Evolutionary conservation across 2,113 vertebrate genomes (phyloP), one percentile per base, ranked within the genome.

Genomic region (Misgurnus anguillicaudatus): DNA sequence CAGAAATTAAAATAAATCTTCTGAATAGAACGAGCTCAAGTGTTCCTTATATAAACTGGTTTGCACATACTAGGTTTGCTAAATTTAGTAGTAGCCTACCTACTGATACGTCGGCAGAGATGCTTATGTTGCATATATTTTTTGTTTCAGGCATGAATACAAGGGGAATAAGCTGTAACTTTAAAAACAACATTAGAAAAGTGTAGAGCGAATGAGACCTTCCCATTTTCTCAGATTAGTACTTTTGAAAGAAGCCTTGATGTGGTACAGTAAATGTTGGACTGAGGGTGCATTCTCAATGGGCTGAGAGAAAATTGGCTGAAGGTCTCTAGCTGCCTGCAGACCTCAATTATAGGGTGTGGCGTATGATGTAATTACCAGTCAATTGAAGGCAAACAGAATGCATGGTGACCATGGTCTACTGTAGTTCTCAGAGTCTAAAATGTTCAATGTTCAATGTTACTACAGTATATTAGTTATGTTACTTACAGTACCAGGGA

Each of bases 271-370:
- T 57, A 47, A 58, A 57, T 38, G 17, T 42, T 11, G 24, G 3
- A 58, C 10, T 4, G 16, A 17, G 61, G 16, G 36, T 62, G 19
- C 17, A 67, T 60, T 47, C 4, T 51, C 53, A 19, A n/a, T 13
- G 6, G 66, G 13, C 71, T n/a, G 17, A 80, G 67, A 31, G 58
- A 24, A 55, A 48, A 45, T 51, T 3, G 55, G 11, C 68, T 57
- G 38, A 51, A 31, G 53, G 58, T 53, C 68, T 39, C 41, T 58
- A 60, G 75, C 75, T 84, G 70, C 70, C 75, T 84, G 70, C 70
- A 81, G 58, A 69, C 60, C 51, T 69, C 64, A 84, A 81, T 81
- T 57, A 81, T 41, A 84, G 83, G 79, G 83, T 84, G 75, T 67
- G 70, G 58, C 5, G 51, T 71, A 68, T 81, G 68, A 75, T 78